phyloP scores from a whole-genome alignment of 1,140 invertebrate genomes.

The Cyclina sinensis region DNA sequence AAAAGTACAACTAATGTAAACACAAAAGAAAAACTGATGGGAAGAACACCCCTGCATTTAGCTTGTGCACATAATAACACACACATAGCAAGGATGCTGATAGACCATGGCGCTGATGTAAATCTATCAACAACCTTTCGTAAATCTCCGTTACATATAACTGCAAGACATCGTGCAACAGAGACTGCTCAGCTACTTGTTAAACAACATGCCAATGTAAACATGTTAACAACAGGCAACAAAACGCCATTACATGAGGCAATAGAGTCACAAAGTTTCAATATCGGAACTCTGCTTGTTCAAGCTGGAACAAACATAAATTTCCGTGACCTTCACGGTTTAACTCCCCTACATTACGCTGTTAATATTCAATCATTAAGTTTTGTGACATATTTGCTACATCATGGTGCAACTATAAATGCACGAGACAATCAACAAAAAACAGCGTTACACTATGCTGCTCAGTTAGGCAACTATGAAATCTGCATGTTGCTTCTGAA shows the following conservation, averaged over 20 bases:
- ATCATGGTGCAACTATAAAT: conserved; percentile 75
- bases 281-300: conserved; percentile 74
- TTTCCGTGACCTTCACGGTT: conserved; percentile 80
- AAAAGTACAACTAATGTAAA: conserved; percentile 79
- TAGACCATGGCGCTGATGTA: conserved; percentile 94
- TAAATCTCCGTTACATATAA: conserved; percentile 87
- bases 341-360: conserved; percentile 80
- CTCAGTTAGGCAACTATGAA: conserved; percentile 65
- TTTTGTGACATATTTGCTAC: conserved; percentile 72
- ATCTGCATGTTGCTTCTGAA: conserved; percentile 70
- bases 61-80: conserved; percentile 75
- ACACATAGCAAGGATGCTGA: conserved; percentile 89
- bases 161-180: conserved; percentile 89
- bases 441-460: conserved; percentile 79
- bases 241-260: conserved; percentile 81
- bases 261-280: conserved; percentile 71
- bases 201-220: conserved; percentile 91
- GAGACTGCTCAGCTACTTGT: conserved; percentile 92
- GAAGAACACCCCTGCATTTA: conserved; percentile 79
- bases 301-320: conserved; percentile 79
- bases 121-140: conserved; percentile 94
- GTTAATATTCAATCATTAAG: conserved; percentile 67
- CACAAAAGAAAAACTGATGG: conserved; percentile 80
- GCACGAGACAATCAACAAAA: conserved; percentile 77
- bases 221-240: conserved; percentile 84